Conservation (phyloP, 2,888 invertebrate genomes). For the Argyresthia goedartella region DNA sequence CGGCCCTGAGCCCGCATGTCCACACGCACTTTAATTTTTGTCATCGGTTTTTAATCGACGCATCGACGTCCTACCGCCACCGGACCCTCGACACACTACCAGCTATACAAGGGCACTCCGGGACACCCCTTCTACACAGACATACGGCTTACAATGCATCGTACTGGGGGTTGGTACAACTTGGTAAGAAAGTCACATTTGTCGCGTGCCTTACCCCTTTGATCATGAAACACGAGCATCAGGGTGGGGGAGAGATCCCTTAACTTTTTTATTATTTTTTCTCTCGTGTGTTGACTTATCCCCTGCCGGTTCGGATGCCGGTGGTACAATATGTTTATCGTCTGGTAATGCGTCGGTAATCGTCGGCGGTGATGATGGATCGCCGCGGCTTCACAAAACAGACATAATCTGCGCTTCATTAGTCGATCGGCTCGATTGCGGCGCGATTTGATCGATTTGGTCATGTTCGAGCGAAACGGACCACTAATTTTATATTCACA, state of each 20-base stretch:
- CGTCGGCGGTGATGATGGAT: constrained; percentile 17
- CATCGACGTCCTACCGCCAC: neutral
- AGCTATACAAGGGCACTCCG: neutral
- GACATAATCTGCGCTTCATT: neutral
- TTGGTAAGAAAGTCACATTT: neutral
- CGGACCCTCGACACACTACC: neutral
- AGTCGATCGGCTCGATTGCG: neutral
- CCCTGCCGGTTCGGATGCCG: neutral
- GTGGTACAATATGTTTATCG: constrained; percentile 24
- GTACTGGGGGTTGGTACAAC: neutral
- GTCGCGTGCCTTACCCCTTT: constrained; percentile 13
- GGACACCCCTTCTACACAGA: neutral
- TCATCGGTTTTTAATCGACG: constrained; percentile 5
- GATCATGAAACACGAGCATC: constrained; percentile 12
- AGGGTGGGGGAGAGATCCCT: constrained; percentile 9
- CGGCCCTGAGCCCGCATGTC: constrained; percentile 3
- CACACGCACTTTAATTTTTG: constrained; percentile 8
- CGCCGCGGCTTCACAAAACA: neutral
- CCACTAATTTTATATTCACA: neutral
- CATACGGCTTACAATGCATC: neutral
- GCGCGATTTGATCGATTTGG: neutral
- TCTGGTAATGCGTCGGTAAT: constrained; percentile 15
- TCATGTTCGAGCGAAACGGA: neutral
- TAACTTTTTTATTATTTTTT: constrained; percentile 15
- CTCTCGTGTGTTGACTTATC: constrained; percentile 2